Percentiles rank a stretch among this genome's conserved stretches.
Evolutionary conservation across 1,140 invertebrate genomes (phyloP).

Genomic region (Polypedilum vanderplanki): DNA sequence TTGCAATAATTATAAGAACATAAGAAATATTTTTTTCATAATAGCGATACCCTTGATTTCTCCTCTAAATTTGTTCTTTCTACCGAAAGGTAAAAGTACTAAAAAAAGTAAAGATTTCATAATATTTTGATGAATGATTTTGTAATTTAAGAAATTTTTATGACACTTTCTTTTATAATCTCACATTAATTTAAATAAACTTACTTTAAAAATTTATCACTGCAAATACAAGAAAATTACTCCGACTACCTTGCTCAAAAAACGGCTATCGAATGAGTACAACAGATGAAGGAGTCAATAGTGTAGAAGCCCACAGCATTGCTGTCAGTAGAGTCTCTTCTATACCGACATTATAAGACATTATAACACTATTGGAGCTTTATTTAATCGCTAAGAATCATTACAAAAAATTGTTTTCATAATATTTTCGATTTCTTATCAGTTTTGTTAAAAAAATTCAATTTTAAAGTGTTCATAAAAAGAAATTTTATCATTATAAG

Average conservation of each 20-base stretch:
- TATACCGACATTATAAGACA: too few species aligned
- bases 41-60: too few species aligned
- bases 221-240: not conserved
- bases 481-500: not conserved
- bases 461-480: not conserved
- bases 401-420: constrained; percentile 1
- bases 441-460: constrained; percentile 15
- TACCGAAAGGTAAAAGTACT: too few species aligned
- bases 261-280: constrained; percentile 8
- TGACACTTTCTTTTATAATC: not conserved
- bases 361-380: too few species aligned
- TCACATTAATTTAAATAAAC: not conserved
- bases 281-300: too few species aligned
- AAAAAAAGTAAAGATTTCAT: too few species aligned
- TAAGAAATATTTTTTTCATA: too few species aligned
- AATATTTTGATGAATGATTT: not conserved
- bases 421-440: constrained; percentile 25
- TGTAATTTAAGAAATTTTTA: too few species aligned
- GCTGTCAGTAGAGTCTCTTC: not conserved
- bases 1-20: too few species aligned
- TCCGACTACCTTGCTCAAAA: not conserved
- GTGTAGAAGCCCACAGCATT: too few species aligned
- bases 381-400: not conserved
- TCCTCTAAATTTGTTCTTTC: too few species aligned
- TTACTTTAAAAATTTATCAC: not conserved